These are phyloP conservation scores for Echeneis naucrates DNA, from an alignment of 2,797 vertebrate genomes.

Conservation along the genomic window DNA sequence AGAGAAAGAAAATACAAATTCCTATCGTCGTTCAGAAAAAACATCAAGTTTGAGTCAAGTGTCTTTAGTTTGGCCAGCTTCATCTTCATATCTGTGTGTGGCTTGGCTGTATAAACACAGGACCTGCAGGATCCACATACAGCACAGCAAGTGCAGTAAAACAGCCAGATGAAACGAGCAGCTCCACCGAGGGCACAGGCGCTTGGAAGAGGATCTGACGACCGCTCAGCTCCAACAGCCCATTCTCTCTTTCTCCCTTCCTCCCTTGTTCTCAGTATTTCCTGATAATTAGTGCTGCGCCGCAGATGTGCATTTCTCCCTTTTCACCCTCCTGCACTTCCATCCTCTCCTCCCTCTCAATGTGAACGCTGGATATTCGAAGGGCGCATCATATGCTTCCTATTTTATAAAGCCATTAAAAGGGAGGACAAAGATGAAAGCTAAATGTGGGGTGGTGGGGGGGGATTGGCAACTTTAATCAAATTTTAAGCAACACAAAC, in stretches of 20 bases:
- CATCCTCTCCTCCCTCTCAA: conserved; percentile 35
- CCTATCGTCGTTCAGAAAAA: neutral
- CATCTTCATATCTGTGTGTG: conserved; percentile 19
- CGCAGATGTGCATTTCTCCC: conserved; percentile 82
- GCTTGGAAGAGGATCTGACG: conserved; percentile 87
- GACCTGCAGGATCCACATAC: conserved; percentile 55
- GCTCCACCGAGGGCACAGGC: conserved; percentile 79
- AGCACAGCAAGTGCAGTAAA: conserved; percentile 66
- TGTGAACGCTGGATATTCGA: conserved; percentile 55
- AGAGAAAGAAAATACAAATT: neutral
- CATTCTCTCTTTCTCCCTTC: conserved; percentile 50
- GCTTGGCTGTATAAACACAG: conserved; percentile 36
- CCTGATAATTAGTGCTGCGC: conserved; percentile 85
- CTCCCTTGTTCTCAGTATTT: conserved; percentile 73
- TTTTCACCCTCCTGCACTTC: conserved; percentile 44
- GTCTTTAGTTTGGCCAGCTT: conserved; percentile 55
- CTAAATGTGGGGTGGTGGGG: conserved; percentile 29
- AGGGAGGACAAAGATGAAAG: conserved; percentile 69
- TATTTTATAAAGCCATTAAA: conserved; percentile 81
- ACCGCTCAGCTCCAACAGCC: conserved; percentile 64
- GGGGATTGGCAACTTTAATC: conserved; percentile 47
- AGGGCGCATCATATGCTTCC: conserved; percentile 81
- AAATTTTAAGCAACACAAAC: conserved; percentile 59
- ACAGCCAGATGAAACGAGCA: conserved; percentile 81
- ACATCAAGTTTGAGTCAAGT: conserved; percentile 16